phyloP scores from a whole-genome alignment of 2,888 invertebrate genomes.

The Diabrotica balteata region DNA sequence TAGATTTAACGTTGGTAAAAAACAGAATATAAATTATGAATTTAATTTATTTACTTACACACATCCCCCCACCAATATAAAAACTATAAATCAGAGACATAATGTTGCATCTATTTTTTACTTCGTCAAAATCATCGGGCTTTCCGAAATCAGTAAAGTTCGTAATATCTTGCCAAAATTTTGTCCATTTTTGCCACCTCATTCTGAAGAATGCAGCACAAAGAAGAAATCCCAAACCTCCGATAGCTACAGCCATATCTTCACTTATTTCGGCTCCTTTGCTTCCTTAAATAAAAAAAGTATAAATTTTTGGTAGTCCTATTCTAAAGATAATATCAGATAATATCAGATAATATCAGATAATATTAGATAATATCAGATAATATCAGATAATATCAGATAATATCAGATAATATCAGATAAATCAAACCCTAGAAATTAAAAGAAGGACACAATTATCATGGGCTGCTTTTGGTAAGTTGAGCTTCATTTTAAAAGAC shows the following conservation, averaged over 20 bases:
- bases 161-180: constrained; percentile 19
- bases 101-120: constrained; percentile 20
- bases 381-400: too few species aligned
- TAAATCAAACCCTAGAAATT: too few species aligned
- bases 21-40: too few species aligned
- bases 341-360: too few species aligned
- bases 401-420: too few species aligned
- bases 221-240: constrained; percentile 18
- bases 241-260: constrained; percentile 31
- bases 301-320: too few species aligned
- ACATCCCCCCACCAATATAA: constrained; percentile 17
- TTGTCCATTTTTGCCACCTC: constrained; percentile 19
- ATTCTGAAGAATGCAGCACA: constrained; percentile 18
- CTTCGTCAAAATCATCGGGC: constrained; percentile 22
- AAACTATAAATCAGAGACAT: constrained; percentile 17
- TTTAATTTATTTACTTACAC: constrained; percentile 3
- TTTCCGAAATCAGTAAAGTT: constrained; percentile 25
- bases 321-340: too few species aligned
- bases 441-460: too few species aligned
- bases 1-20: too few species aligned
- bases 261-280: constrained; percentile 31
- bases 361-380: too few species aligned
- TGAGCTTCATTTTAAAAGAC: too few species aligned
- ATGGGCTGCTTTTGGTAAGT: too few species aligned
- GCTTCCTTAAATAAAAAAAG: constrained; percentile 22